phyloP scores from a whole-genome alignment of 2,113 vertebrate genomes.

The Morphnarchus princeps region DNA sequence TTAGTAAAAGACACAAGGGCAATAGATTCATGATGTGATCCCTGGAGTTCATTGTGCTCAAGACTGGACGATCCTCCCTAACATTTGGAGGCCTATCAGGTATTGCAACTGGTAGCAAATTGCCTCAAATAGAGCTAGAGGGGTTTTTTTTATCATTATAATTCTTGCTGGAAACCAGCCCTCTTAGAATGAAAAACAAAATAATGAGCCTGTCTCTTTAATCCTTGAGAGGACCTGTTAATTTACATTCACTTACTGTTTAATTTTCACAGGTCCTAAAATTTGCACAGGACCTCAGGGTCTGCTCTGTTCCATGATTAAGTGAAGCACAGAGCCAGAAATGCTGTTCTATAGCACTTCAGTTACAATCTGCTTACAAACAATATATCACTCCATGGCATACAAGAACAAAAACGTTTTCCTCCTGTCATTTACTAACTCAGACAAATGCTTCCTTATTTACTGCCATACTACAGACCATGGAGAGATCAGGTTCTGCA shows the following conservation, averaged over 20 bases:
- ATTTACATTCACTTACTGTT: slow-evolving; percentile 56
- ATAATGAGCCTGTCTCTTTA: slow-evolving; percentile 61
- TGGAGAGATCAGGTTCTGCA: neutral
- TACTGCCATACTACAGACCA: neutral
- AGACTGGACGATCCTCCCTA: neutral
- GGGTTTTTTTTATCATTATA: neutral
- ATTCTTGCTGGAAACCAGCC: slow-evolving; percentile 19
- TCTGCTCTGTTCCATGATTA: neutral
- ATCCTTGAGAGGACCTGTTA: slow-evolving; percentile 42
- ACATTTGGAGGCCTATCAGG: neutral
- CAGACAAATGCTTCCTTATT: neutral
- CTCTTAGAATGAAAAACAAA: slow-evolving; percentile 59
- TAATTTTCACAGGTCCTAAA: slow-evolving; percentile 10
- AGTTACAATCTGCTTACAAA: neutral
- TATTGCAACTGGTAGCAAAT: slow-evolving; percentile 38
- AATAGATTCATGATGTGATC: neutral
- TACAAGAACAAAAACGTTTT: neutral
- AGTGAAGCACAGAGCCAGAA: neutral
- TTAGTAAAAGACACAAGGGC: neutral
- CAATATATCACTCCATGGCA: neutral
- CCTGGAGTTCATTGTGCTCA: neutral
- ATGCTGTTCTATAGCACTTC: neutral
- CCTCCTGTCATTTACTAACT: neutral
- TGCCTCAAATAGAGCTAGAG: slow-evolving; percentile 42
- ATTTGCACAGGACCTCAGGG: slow-evolving; percentile 23